phyloP scores from a whole-genome alignment of 2,113 vertebrate genomes.

The Callionymus lyra region DNA sequence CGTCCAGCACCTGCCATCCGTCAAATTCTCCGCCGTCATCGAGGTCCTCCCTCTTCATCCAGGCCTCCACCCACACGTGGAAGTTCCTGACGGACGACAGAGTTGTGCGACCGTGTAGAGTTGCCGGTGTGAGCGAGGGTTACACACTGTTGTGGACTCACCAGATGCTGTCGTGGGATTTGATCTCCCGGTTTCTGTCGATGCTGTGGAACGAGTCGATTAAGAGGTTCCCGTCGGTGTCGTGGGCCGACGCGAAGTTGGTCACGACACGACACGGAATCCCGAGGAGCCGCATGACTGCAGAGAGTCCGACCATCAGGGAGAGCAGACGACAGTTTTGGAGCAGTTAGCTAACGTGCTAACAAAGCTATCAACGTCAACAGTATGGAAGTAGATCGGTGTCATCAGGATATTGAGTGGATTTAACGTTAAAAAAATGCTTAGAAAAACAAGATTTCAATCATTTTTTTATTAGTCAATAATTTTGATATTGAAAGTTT shows the following conservation, averaged over 20 bases:
- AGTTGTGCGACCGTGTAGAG: neutral
- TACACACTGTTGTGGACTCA: constrained; percentile 7
- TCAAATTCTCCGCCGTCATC: constrained; percentile 38
- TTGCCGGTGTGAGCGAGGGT: no score
- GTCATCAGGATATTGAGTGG: no score
- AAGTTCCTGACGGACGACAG: constrained; percentile 73
- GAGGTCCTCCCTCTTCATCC: constrained; percentile 83
- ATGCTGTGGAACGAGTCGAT: constrained; percentile 20
- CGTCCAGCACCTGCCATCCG: constrained; percentile 87
- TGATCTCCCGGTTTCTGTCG: neutral
- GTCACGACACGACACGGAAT: constrained; percentile 38
- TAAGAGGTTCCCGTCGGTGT: constrained; percentile 24
- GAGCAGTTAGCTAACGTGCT: no score
- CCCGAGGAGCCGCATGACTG: constrained; percentile 47
- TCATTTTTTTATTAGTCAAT: no score
- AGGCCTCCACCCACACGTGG: constrained; percentile 85
- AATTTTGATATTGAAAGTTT: no score
- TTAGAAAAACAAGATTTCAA: no score
- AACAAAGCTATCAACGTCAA: no score
- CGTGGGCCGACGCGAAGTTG: constrained; percentile 44
- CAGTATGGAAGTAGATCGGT: no score
- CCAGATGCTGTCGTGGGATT: constrained; percentile 25
- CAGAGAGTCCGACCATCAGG: no score
- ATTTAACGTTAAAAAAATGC: no score
- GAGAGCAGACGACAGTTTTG: no score